Evolutionary conservation across 2,797 vertebrate genomes (phyloP), one percentile per base, ranked within the genome.

Genomic region (Macrochelys suwanniensis): DNA sequence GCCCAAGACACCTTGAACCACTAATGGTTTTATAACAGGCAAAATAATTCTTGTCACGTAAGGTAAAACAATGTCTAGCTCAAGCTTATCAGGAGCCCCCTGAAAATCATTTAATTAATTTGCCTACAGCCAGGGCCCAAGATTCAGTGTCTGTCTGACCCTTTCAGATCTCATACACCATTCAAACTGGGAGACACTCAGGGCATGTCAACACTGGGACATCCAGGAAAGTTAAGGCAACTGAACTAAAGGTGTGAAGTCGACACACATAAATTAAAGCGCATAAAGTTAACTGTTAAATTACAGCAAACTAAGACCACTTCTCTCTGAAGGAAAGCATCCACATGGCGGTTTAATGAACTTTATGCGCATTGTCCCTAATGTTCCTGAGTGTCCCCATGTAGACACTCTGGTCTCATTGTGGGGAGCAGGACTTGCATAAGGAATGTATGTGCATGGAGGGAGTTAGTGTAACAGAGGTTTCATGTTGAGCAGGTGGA

Each of bases 51-150:
- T 15, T 88, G 95, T 76, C 76, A 92, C 49, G 37, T 86, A 53
- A 74, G 93, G 31, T 53, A 78, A 95, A 95, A 53, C 47, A 95
- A 77, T 80, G 94, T 71, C 92, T 94, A 51, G 0, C 77, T 87
- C 89, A 92, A 89, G 85, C 90, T 16, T 15, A 76, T 47, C 25
- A 56, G 81, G 33, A 95, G 85, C 42, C 82, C 74, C 45, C 74
- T 76, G 42, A 95, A 54, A 84, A 50, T 15, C 0, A 0, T 45
- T 16, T 7, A 2, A 19, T 59, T 87, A 53, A 57, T 85, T 92
- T 88, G 25, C 42, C 42, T 1, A 80, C 25, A 53, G 45, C 10
- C 3, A 15, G 42, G 76, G 28, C 51, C 51, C 15, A 85, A 45
- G 89, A 82, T 59, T 16, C 13, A 2, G 5, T 74, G 8, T 49